Percentiles rank a stretch among this genome's conserved stretches.
phyloP scores from a whole-genome alignment of 2,888 invertebrate genomes.

The Hololepta plana region DNA sequence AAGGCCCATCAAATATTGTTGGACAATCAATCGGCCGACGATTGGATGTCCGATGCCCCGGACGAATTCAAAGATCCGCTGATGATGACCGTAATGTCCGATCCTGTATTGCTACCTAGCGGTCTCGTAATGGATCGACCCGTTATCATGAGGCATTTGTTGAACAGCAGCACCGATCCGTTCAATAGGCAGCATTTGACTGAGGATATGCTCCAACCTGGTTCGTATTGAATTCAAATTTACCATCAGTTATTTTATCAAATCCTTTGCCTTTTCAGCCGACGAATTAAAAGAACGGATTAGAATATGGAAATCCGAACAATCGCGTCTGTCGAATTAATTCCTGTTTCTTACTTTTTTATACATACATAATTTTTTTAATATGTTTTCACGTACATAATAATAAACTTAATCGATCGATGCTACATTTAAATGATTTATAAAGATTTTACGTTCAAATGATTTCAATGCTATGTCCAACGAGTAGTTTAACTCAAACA shows the following conservation, averaged over 20 bases:
- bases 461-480: too few species aligned
- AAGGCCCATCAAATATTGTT: slow-evolving; percentile 64
- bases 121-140: slow-evolving; percentile 84
- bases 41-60: slow-evolving; percentile 89
- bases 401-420: too few species aligned
- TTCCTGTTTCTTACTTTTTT: too few species aligned
- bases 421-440: too few species aligned
- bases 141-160: slow-evolving; percentile 80
- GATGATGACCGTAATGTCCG: slow-evolving; percentile 94
- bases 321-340: slow-evolving; percentile 31
- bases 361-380: too few species aligned
- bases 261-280: slow-evolving; percentile 40
- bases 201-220: slow-evolving; percentile 82
- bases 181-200: slow-evolving; percentile 91
- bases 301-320: slow-evolving; percentile 70
- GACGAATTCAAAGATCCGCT: slow-evolving; percentile 93
- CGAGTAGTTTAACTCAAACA: too few species aligned
- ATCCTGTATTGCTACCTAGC: slow-evolving; percentile 84
- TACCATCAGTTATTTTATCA: slow-evolving; percentile 1
- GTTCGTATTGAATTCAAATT: slow-evolving; percentile 30
- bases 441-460: too few species aligned
- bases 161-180: slow-evolving; percentile 94
- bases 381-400: too few species aligned
- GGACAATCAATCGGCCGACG: slow-evolving; percentile 71
- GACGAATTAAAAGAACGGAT: slow-evolving; percentile 74